Base-by-base conservation (phyloP, 2,113 vertebrate species). In the Hepsetus odoe region DNA sequence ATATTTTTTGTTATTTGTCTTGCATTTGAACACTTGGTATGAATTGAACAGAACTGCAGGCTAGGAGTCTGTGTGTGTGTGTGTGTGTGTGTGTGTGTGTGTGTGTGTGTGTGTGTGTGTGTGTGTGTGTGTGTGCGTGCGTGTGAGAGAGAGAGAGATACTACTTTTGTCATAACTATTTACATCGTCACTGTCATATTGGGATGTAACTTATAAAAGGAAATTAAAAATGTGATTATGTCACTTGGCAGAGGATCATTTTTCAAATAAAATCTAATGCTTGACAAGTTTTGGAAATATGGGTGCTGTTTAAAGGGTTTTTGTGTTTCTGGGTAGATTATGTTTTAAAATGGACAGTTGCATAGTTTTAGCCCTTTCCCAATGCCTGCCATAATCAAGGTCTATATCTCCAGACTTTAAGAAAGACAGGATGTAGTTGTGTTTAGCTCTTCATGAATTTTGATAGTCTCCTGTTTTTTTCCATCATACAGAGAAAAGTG, bases 21-120 rank as follows among this genome's bases (percentile, higher is more conserved):
- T 40, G 53, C 22, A 58, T 18, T 61, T 71, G 30, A 77, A 58
- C 74, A 77, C 33, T 76, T 71, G 30, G 40, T 72, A 44, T 55
- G 66, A 14, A 70, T 35, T n/a, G 20, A 18, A 35, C 2, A 62
- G 59, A 20, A 18, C 46, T 70, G 55, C 38, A 70, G 66, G 76
- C 38, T 33, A 49, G 30, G 44, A n/a, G 24, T 1, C 24, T 28
- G 24, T 32, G 62, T 76, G 14, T 49, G 20, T 65, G 61, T 75
- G 30, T 13, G 22, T 26, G 26, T 59, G 58, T 30, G 14, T 30
- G 26, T 61, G 12, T 24, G 22, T 28, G 14, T 16, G 44, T 16
- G 40, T 42, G 40, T 42, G 3, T 42, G 9, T 42, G 9, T 42
- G 9, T 5, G 40, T 38, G 35, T 38, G 9, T 42, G 9, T 42